These are phyloP conservation scores for Apomyelois bistriatella DNA, from an alignment of 2,888 invertebrate genomes.

Conservation along the genomic window DNA sequence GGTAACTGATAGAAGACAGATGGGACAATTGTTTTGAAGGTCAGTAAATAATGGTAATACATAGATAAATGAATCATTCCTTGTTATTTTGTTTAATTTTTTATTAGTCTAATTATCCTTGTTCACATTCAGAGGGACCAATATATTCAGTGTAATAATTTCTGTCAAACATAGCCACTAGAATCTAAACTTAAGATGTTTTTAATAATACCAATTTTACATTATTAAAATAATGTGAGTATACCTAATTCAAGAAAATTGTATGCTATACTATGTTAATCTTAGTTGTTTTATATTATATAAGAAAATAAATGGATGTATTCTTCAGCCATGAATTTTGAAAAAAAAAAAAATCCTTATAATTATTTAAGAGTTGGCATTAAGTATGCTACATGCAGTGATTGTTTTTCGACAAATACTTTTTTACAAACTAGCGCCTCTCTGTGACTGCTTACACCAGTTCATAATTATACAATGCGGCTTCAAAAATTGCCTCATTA, in stretches of 20 bases:
- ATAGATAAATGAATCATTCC: too few relatives aligned
- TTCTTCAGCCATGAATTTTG: constrained; percentile 38
- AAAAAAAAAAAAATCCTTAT: too few relatives aligned
- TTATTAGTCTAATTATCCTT: not conserved
- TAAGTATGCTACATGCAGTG: too few relatives aligned
- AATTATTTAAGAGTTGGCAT: too few relatives aligned
- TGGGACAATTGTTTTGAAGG: too few relatives aligned
- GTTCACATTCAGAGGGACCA: constrained; percentile 18
- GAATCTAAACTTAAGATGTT: constrained; percentile 1
- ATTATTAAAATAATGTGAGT: constrained; percentile 12
- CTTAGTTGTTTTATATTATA: constrained; percentile 45
- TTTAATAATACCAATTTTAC: not conserved
- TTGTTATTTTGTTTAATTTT: not conserved
- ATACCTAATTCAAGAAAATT: constrained; percentile 1
- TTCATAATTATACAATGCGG: too few relatives aligned
- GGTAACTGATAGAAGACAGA: too few relatives aligned
- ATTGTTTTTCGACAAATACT: too few relatives aligned
- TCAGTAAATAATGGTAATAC: too few relatives aligned
- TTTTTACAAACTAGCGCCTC: too few relatives aligned
- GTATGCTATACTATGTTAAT: constrained; percentile 14
- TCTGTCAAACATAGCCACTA: constrained; percentile 7
- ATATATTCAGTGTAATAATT: constrained; percentile 15
- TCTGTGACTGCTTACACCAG: too few relatives aligned
- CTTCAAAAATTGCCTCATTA: too few relatives aligned
- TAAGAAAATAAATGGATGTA: constrained; percentile 57